A percentile compares a stretch with the other conserved stretches of the same genome.
Conservation (phyloP, 2,888 invertebrate species). For the Microctonus brassicae region DNA sequence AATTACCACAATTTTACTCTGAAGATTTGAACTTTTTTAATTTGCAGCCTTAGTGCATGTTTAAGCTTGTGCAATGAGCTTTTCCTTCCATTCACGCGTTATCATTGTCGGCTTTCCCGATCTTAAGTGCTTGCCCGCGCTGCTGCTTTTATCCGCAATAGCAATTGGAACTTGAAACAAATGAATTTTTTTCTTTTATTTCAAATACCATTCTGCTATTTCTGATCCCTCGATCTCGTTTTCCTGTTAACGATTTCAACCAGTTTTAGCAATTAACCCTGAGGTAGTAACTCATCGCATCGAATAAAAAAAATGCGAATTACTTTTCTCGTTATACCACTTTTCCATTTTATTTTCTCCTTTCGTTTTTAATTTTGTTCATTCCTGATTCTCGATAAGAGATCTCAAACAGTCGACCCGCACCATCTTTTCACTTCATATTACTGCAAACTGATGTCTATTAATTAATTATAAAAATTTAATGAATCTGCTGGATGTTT, state of each 20-base stretch:
- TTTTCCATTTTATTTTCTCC: background rate
- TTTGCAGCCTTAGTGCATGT: background rate
- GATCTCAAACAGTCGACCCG: background rate
- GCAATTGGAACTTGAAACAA: conserved; percentile 52
- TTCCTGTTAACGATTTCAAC: background rate
- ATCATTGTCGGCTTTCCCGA: conserved; percentile 15
- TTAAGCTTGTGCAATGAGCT: background rate
- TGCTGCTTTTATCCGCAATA: conserved; percentile 51
- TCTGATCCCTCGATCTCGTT: conserved; percentile 43
- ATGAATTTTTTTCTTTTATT: conserved; percentile 27
- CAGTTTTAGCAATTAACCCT: background rate
- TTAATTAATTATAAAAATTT: no score
- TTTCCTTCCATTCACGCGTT: background rate
- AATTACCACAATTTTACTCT: background rate
- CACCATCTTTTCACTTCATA: background rate
- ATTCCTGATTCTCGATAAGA: background rate
- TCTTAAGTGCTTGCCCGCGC: conserved; percentile 18
- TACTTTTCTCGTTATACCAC: background rate
- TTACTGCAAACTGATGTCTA: background rate
- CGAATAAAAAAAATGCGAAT: no score
- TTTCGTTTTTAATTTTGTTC: background rate
- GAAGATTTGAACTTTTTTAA: background rate
- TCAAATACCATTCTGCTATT: conserved; percentile 57
- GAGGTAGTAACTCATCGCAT: background rate
- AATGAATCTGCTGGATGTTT: no score